Evolutionary conservation across 2,113 vertebrate genomes (phyloP).

Genomic region (Cyphomyrus discorhynchus): DNA sequence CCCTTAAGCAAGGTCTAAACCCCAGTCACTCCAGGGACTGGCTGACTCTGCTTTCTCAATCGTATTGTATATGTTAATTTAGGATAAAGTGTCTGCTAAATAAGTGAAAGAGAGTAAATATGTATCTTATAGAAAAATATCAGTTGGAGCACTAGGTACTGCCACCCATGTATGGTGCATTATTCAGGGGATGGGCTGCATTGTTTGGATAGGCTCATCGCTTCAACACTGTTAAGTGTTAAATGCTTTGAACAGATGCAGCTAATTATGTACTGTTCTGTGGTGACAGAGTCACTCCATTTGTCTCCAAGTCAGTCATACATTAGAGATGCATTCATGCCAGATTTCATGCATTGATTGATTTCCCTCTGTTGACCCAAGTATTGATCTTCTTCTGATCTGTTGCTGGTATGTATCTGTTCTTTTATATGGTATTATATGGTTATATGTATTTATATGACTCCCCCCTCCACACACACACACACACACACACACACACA

Average conservation of each 20-base stretch:
- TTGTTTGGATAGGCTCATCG: not conserved
- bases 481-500: no score
- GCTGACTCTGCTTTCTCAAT: not conserved
- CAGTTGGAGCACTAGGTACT: not conserved
- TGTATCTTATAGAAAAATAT: not conserved
- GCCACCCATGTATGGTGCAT: not conserved
- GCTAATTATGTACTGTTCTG: not conserved
- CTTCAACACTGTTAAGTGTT: not conserved
- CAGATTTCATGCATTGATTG: not conserved
- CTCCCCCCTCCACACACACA: not conserved
- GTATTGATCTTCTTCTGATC: not conserved
- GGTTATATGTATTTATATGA: not conserved
- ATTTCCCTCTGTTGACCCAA: not conserved
- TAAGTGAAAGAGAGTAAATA: not conserved
- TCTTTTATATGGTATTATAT: not conserved
- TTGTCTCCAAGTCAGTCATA: not conserved
- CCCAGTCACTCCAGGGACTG: not conserved
- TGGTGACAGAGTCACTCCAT: not conserved
- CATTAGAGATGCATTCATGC: not conserved
- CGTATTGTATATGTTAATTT: not conserved
- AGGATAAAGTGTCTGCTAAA: not conserved
- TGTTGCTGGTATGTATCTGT: not conserved
- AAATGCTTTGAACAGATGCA: not conserved
- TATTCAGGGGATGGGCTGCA: not conserved
- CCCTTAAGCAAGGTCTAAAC: not conserved